phyloP scores from a whole-genome alignment of 2,888 invertebrate genomes.

The Anthophora plumipes region DNA sequence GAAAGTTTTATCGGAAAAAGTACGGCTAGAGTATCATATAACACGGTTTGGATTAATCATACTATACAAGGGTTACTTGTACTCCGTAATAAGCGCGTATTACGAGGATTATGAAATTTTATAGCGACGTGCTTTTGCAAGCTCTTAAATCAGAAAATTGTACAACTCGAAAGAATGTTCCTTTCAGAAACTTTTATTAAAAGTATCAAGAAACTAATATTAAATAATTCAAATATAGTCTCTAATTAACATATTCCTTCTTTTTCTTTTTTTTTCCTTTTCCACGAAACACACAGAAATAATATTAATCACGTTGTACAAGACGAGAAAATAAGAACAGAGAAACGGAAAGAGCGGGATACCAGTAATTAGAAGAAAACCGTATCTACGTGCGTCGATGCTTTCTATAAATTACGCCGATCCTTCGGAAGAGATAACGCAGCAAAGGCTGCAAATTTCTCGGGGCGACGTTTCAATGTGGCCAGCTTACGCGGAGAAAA shows the following conservation, averaged over 20 bases:
- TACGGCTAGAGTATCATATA: too few relatives aligned
- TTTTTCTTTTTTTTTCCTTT: background rate
- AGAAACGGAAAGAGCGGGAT: background rate
- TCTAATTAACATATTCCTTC: background rate
- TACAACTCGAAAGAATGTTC: too few relatives aligned
- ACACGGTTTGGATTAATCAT: too few relatives aligned
- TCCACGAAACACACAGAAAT: background rate
- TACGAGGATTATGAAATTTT: too few relatives aligned
- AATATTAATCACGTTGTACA: background rate
- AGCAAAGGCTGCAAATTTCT: slow-evolving; percentile 52
- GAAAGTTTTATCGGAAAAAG: too few relatives aligned
- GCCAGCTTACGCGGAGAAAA: slow-evolving; percentile 30
- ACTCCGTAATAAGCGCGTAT: too few relatives aligned
- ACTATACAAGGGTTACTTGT: too few relatives aligned
- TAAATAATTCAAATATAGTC: background rate
- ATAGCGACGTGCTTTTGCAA: too few relatives aligned
- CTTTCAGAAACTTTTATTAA: too few relatives aligned
- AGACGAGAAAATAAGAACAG: too few relatives aligned
- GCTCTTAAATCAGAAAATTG: too few relatives aligned
- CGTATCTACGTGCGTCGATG: background rate
- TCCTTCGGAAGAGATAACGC: slow-evolving; percentile 36
- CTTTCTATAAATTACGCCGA: slow-evolving; percentile 34
- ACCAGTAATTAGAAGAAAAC: slow-evolving; percentile 31
- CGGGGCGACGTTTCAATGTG: slow-evolving; percentile 46
- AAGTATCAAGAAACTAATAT: too few relatives aligned